These are phyloP conservation scores for Sylvicapra grimmia DNA, from an alignment of 2,113 vertebrate genomes.

Conservation along the genomic window DNA sequence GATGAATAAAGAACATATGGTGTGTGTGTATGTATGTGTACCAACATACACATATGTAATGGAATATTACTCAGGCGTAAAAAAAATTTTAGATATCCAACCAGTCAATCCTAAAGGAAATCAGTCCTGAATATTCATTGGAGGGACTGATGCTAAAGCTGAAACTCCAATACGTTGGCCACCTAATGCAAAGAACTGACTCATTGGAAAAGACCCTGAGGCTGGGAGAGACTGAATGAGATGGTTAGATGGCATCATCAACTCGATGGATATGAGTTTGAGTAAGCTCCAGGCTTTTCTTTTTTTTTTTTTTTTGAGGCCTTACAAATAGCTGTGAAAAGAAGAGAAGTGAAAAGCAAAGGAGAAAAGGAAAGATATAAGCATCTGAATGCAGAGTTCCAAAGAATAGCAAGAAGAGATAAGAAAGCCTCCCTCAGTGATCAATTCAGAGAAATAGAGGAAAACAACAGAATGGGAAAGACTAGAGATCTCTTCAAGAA, in stretches of 20 bases:
- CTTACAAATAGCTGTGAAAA: too few species aligned
- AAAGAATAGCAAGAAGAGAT: too few species aligned
- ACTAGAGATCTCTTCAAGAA: too few species aligned
- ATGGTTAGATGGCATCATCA: background rate
- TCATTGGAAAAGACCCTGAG: background rate
- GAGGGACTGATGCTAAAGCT: background rate
- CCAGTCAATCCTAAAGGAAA: background rate
- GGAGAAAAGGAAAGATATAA: too few species aligned
- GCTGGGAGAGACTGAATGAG: background rate
- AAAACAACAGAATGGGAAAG: too few species aligned
- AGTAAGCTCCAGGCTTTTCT: background rate
- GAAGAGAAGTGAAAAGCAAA: too few species aligned
- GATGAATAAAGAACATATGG: background rate
- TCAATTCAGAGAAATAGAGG: too few species aligned
- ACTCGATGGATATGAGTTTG: background rate
- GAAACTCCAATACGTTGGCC: background rate
- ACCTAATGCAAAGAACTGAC: background rate
- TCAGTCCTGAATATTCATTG: background rate
- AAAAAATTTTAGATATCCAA: background rate
- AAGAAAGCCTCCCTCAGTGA: too few species aligned
- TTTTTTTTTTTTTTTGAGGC: too few species aligned
- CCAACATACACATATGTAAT: background rate
- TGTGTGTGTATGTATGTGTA: background rate
- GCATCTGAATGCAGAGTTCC: too few species aligned
- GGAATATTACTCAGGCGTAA: background rate